Evolutionary conservation across 2,797 vertebrate genomes (phyloP).

Genomic region (Sphenodon punctatus): DNA sequence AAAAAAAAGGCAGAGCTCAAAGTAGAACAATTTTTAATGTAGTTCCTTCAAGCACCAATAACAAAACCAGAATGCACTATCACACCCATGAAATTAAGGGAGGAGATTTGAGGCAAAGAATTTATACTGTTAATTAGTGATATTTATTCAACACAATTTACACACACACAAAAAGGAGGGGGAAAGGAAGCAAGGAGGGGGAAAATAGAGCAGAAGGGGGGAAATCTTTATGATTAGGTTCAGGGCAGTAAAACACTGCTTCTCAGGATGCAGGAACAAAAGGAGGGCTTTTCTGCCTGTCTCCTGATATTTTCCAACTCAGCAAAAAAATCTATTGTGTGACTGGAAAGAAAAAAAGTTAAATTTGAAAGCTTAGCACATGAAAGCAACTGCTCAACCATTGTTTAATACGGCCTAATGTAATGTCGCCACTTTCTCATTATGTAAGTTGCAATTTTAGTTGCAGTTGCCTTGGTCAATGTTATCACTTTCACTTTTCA

Average conservation of each 20-base stretch:
- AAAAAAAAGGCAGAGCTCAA: slow-evolving; percentile 10
- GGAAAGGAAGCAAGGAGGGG: slow-evolving; percentile 45
- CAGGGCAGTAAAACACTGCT: slow-evolving; percentile 51
- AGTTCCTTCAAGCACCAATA: neutral
- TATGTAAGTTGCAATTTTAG: slow-evolving; percentile 44
- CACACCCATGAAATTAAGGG: slow-evolving; percentile 13
- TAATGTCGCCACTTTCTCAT: slow-evolving; percentile 78
- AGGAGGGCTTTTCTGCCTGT: slow-evolving; percentile 86
- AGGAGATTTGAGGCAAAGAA: slow-evolving; percentile 15
- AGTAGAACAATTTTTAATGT: neutral
- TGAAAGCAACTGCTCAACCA: slow-evolving; percentile 87
- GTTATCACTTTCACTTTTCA: slow-evolving; percentile 59
- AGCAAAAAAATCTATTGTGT: slow-evolving; percentile 88
- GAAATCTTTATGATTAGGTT: slow-evolving; percentile 74
- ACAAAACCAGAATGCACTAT: neutral
- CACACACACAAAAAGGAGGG: neutral
- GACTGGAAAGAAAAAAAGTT: slow-evolving; percentile 78
- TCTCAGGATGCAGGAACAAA: slow-evolving; percentile 82
- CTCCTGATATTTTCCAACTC: slow-evolving; percentile 92
- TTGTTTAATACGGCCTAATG: slow-evolving; percentile 84
- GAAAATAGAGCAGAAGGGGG: slow-evolving; percentile 61
- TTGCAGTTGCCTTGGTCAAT: slow-evolving; percentile 55
- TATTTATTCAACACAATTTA: slow-evolving; percentile 33
- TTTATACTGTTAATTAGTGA: slow-evolving; percentile 40
- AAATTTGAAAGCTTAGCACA: slow-evolving; percentile 90